Percentiles rank a stretch among this genome's conserved stretches.
phyloP scores from a whole-genome alignment of 2,797 vertebrate genomes.

The Hoplostethus atlanticus region DNA sequence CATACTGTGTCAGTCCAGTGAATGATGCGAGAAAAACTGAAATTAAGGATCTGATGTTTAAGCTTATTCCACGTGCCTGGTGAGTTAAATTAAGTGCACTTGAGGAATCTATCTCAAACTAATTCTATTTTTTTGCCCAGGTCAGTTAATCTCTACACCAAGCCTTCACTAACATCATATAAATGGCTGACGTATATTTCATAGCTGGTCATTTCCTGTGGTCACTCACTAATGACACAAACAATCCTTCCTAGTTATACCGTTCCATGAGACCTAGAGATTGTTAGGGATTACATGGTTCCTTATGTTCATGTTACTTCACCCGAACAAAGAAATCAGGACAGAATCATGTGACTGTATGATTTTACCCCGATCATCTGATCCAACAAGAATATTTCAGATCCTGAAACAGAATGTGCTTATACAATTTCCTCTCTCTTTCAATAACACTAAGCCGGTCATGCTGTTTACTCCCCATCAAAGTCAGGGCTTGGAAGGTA shows the following conservation, averaged over 20 bases:
- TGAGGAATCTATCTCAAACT: background rate
- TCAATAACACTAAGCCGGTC: conserved; percentile 75
- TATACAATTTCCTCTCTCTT: conserved; percentile 71
- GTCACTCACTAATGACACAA: conserved; percentile 37
- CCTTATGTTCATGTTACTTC: conserved; percentile 11
- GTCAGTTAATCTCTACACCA: conserved; percentile 27
- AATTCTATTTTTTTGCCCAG: conserved; percentile 49
- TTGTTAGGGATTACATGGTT: background rate
- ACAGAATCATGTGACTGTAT: conserved; percentile 33
- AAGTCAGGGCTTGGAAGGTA: conserved; percentile 81
- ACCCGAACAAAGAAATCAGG: conserved; percentile 19
- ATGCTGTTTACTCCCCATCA: conserved; percentile 82
- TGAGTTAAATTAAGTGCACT: background rate
- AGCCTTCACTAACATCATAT: conserved; percentile 40
- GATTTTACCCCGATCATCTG: conserved; percentile 42
- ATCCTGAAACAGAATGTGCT: conserved; percentile 58
- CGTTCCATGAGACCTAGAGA: conserved; percentile 6
- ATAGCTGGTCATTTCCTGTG: conserved; percentile 39
- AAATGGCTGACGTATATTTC: conserved; percentile 16
- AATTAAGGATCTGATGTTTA: conserved; percentile 33
- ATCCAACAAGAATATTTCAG: conserved; percentile 44
- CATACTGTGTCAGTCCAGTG: background rate
- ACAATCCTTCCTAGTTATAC: conserved; percentile 6
- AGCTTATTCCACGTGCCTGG: conserved; percentile 1
- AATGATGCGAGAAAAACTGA: conserved; percentile 12